Conservation (phyloP, 2,888 invertebrate genomes). For the Eumacrocentrus americanus region DNA sequence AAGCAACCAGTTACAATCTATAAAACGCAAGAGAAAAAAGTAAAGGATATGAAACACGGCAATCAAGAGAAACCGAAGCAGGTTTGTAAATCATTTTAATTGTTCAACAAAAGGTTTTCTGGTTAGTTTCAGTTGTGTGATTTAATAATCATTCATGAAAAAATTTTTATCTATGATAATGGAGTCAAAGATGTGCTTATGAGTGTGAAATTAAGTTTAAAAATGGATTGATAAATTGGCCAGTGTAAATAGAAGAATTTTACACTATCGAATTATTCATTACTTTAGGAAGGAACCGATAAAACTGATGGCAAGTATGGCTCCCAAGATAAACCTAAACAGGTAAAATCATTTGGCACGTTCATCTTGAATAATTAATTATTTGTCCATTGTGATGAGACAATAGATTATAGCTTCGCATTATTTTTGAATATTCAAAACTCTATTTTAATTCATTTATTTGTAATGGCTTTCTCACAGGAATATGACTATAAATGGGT, state of each 20-base stretch:
- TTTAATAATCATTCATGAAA: no score
- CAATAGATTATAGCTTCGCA: background rate
- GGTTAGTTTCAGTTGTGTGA: background rate
- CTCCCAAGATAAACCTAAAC: slow-evolving; percentile 90
- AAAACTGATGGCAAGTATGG: slow-evolving; percentile 90
- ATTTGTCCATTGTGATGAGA: no score
- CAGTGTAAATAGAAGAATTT: background rate
- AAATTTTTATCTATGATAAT: no score
- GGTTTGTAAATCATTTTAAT: no score
- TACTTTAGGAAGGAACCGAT: slow-evolving; percentile 79
- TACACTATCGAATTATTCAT: slow-evolving; percentile 40
- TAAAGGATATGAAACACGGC: slow-evolving; percentile 91
- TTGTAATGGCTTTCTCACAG: no score
- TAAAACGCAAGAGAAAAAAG: slow-evolving; percentile 89
- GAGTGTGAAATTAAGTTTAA: background rate
- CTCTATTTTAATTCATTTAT: background rate
- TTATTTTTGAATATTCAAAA: background rate
- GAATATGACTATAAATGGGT: no score
- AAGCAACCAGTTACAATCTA: slow-evolving; percentile 98
- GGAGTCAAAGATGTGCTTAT: no score
- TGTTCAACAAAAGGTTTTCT: slow-evolving; percentile 7
- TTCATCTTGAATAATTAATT: no score
- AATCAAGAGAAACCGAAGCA: slow-evolving; percentile 92
- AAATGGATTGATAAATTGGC: background rate
- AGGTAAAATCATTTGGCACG: slow-evolving; percentile 64